Evolutionary conservation across 1,140 invertebrate genomes (phyloP).

Genomic region (Euura lappo): DNA sequence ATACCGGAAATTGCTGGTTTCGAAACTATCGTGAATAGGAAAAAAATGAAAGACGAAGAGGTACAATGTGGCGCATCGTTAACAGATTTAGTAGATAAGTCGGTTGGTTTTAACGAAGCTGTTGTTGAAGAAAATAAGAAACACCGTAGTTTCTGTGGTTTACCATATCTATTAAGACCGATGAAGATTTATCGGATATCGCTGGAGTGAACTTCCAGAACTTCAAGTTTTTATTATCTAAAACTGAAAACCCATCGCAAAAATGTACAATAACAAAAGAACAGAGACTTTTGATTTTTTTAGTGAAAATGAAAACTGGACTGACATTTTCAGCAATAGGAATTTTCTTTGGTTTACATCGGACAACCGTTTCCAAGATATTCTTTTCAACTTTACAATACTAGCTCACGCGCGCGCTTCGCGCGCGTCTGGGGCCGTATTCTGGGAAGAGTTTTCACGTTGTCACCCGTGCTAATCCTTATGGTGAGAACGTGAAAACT

Average conservation of each 20-base stretch:
- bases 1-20: not conserved
- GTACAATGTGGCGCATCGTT: conserved; percentile 16
- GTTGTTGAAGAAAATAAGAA: conserved; percentile 14
- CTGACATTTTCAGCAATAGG: conserved; percentile 43
- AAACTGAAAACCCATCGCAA: not conserved
- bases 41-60: not conserved
- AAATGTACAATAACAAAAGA: conserved; percentile 14
- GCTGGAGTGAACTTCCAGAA: conserved; percentile 19
- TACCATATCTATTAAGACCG: conserved; percentile 14
- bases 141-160: conserved; percentile 14
- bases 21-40: not conserved
- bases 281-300: conserved; percentile 29
- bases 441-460: no score
- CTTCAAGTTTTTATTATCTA: conserved; percentile 21
- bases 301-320: conserved; percentile 34
- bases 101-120: no score
- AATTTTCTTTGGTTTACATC: conserved; percentile 34
- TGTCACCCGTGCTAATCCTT: no score
- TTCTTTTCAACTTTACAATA: conserved; percentile 13
- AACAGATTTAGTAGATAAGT: no score
- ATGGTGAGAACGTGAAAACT: no score
- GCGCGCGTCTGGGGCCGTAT: no score
- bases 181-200: conserved; percentile 18
- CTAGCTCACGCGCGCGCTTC: no score
- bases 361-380: conserved; percentile 22